Evolutionary conservation across 2,888 invertebrate genomes (phyloP).

Genomic region (Eupithecia exiguata): DNA sequence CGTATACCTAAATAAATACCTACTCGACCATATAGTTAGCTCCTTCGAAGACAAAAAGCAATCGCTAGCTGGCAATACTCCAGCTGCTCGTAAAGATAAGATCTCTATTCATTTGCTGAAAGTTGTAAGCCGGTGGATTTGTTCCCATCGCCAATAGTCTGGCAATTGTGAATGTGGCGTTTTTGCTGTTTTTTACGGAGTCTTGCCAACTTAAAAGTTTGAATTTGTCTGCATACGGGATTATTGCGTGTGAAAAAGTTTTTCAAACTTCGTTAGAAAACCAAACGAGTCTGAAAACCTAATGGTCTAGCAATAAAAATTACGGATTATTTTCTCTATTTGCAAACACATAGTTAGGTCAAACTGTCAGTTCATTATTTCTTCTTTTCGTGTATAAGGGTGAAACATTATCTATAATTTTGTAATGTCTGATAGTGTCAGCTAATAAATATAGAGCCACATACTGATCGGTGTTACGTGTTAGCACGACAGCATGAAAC

Average conservation of each 20-base stretch:
- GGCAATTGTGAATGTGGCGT: constrained; percentile 2
- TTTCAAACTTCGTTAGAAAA: background rate
- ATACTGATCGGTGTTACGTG: no score
- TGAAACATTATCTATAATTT: no score
- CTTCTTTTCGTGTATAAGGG: no score
- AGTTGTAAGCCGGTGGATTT: constrained; percentile 42
- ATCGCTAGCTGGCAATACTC: constrained; percentile 51
- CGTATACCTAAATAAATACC: background rate
- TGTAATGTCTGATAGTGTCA: no score
- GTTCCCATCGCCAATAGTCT: constrained; percentile 40
- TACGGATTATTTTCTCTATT: no score
- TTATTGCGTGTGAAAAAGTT: background rate
- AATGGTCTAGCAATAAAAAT: background rate
- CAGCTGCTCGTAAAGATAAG: constrained; percentile 54
- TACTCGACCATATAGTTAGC: background rate
- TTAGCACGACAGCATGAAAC: no score
- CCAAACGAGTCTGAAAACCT: background rate
- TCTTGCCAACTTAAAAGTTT: constrained; percentile 1
- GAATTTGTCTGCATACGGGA: background rate
- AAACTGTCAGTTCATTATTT: no score
- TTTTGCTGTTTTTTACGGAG: background rate
- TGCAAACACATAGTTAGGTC: no score
- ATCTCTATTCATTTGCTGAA: constrained; percentile 57
- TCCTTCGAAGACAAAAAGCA: background rate
- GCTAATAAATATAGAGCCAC: no score